Conservation (phyloP, 2,797 vertebrate genomes). For the Ambastaia sidthimunki region DNA sequence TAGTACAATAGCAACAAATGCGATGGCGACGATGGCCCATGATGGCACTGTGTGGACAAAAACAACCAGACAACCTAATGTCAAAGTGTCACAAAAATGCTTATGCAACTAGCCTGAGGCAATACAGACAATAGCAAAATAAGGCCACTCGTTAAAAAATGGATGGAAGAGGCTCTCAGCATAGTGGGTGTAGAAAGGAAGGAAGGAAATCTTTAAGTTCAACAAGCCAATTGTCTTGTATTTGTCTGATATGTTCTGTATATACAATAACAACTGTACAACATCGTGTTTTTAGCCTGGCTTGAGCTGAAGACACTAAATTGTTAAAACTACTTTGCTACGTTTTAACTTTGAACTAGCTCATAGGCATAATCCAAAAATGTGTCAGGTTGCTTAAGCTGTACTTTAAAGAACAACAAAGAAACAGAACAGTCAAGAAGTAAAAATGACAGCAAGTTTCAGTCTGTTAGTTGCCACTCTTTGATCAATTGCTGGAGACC, state of each 20-base stretch:
- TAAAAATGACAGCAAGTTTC: conserved; percentile 14
- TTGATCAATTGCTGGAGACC: conserved; percentile 50
- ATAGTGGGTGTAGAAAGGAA: too few relatives aligned
- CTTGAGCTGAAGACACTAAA: too few relatives aligned
- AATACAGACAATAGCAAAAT: background rate
- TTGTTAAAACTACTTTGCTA: too few relatives aligned
- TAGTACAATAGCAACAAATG: conserved; percentile 95
- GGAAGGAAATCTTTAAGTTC: too few relatives aligned
- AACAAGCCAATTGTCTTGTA: too few relatives aligned
- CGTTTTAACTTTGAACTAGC: background rate
- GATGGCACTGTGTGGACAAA: conserved; percentile 85
- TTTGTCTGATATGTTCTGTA: too few relatives aligned
- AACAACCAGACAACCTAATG: conserved; percentile 21
- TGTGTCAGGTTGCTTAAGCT: background rate
- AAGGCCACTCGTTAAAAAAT: too few relatives aligned
- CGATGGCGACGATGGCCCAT: conserved; percentile 98
- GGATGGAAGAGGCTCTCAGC: too few relatives aligned
- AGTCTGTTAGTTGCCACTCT: conserved; percentile 29
- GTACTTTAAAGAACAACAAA: conserved; percentile 1
- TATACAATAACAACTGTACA: too few relatives aligned
- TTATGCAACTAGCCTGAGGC: background rate
- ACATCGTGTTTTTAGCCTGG: too few relatives aligned
- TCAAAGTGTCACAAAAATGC: background rate
- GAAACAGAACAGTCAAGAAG: background rate
- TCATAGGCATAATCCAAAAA: background rate